Evolutionary conservation across 2,888 invertebrate genomes (phyloP).

Genomic region (Rhagium mordax): DNA sequence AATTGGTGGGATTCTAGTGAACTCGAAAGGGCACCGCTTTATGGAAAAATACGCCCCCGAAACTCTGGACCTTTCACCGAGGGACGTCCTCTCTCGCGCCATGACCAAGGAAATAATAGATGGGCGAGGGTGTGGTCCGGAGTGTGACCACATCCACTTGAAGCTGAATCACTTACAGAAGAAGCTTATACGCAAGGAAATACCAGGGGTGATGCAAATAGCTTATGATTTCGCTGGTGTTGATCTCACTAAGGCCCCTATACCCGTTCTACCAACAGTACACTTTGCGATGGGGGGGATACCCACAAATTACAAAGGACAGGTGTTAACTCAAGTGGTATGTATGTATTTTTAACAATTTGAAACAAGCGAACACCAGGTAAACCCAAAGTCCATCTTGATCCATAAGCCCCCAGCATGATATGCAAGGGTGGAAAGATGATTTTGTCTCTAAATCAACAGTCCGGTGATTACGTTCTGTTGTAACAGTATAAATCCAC

Average conservation of each 20-base stretch:
- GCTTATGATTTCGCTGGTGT: slow-evolving; percentile 79
- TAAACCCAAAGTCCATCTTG: no score
- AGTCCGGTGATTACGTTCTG: no score
- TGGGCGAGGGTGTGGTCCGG: slow-evolving; percentile 74
- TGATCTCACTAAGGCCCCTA: slow-evolving; percentile 77
- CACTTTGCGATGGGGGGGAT: slow-evolving; percentile 83
- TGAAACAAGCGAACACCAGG: no score
- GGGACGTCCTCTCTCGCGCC: slow-evolving; percentile 96
- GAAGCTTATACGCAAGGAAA: slow-evolving; percentile 70
- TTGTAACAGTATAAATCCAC: no score
- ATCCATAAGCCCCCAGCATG: no score
- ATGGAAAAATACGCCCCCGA: slow-evolving; percentile 98
- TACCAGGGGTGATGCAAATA: slow-evolving; percentile 77
- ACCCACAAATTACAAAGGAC: slow-evolving; percentile 79
- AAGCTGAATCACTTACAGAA: slow-evolving; percentile 77
- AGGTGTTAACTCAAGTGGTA: slow-evolving; percentile 70
- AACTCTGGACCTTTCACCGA: slow-evolving; percentile 96
- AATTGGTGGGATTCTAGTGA: slow-evolving; percentile 95
- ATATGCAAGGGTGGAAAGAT: no score
- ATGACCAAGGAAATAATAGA: slow-evolving; percentile 97
- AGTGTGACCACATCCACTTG: slow-evolving; percentile 76
- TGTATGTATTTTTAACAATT: no score
- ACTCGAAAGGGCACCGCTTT: slow-evolving; percentile 95
- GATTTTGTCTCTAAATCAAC: no score
- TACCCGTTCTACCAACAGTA: slow-evolving; percentile 79